Evolutionary conservation across 2,113 vertebrate genomes (phyloP), one percentile per base, ranked within the genome.

Genomic region (Percina caprodes): DNA sequence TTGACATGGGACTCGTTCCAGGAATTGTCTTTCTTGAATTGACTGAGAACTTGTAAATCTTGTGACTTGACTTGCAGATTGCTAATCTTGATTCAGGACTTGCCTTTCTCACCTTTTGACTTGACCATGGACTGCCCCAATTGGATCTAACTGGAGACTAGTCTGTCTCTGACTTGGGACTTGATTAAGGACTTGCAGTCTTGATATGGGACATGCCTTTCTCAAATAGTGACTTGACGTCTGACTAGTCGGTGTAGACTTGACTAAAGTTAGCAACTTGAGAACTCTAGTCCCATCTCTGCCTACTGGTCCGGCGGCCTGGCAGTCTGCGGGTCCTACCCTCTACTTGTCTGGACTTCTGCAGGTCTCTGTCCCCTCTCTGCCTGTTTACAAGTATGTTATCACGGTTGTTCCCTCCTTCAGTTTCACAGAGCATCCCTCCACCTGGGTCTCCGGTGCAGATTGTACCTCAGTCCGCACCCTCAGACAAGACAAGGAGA

Each of bases 401-500:
- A 88, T 77, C 65, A 60, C 84, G 92, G 72, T 92, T 89, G 63
- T 93, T 94, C 88, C 87, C 75, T 91, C 85, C 80, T 77, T 74
- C 91, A 95, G 95, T 89, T 92, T 83, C 82, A 79, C 89, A 88
- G 90, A 92, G 84, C 26, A 52, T 71, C 84, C 92, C 79, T n/a
- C 88, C 89, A n/a, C 73, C 92, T 0, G 86, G 85, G 56, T 94
- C 93, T 83, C 94, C 94, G 77, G 94, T 90, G 77, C 94, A 88
- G 69, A 83, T 94, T 68, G 79, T 92, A 82, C 95, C 94, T 85
- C 95, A 96, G 92, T 89, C 95, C 75, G 88, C 94, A 9, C 94
- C 94, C 84, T 68, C 94, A 83, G 95, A 95, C 90, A 95, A 94
- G 94, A 92, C 91, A 77, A 91, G 93, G 95, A 96, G 93, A 95